Base-by-base conservation (phyloP, 2,797 vertebrate genomes). In the Pseudochirops corinnae region DNA sequence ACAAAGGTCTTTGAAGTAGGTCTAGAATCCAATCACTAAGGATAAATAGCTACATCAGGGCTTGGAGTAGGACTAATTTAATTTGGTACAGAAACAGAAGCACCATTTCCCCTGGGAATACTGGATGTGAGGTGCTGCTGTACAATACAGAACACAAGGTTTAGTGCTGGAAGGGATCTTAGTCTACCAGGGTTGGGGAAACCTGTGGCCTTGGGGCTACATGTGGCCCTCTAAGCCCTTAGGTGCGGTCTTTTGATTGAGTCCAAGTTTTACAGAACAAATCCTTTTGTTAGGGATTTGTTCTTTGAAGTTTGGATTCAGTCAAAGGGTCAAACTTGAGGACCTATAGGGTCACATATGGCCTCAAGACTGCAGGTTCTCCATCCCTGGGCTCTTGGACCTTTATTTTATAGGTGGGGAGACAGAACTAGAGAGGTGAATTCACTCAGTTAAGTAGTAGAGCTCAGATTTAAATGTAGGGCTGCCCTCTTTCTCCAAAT, bases 1-100 rank as follows among this genome's bases (percentile, higher is more conserved):
- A 55, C 18, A 87, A 93, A 92, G 94, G 92, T 62, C 50, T 97
- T 96, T 95, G 94, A 90, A 92, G 56, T 21, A 90, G 95, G 91
- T 95, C 90, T 56, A 50, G 74, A 87, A 87, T 50, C 21, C 74
- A 87, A 87, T 87, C 50, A 39, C 39, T 87, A 50, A 87, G 74
- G 39, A 50, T 87, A 87, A 87, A 87, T 87, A 87, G 39, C n/a
- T 87, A 87, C 31, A 26, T 24, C 74, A 87, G 39, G 39, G 21
- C n/a, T 26, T 87, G 39, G 39, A 87, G 24, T 87, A 28, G n/a
- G 74, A 87, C 74, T 87, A 87, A 87, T 87, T 50, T 87, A 87
- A 50, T 87, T 87, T 46, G 39, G 9, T 56, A 95, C 56, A 91
- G 91, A 95, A 90, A 96, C 90, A 92, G 96, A 92, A 90, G 94